Evolutionary conservation across 2,113 vertebrate genomes (phyloP).

Genomic region (Genyomyrus donnyi): DNA sequence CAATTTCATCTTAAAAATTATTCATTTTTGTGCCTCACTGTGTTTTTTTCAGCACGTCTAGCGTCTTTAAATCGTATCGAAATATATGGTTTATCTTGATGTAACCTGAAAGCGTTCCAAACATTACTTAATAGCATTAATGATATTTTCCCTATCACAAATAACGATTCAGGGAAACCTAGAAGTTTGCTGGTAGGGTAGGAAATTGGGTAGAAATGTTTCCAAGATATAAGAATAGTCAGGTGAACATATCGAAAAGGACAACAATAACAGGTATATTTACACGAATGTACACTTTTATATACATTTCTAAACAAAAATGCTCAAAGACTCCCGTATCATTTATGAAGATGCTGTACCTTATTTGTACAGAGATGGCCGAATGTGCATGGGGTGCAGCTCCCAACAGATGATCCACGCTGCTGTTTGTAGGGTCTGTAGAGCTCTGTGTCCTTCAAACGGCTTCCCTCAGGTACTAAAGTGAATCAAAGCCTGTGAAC

Average conservation of each 20-base stretch:
- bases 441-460: conserved; percentile 45
- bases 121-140: background rate
- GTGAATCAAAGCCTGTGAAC: conserved; percentile 23
- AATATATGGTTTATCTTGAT: background rate
- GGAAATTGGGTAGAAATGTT: background rate
- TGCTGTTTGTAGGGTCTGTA: background rate
- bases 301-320: background rate
- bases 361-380: conserved; percentile 18
- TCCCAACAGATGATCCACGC: conserved; percentile 14
- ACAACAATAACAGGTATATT: background rate
- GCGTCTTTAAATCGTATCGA: background rate
- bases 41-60: background rate
- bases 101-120: background rate
- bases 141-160: background rate
- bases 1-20: background rate
- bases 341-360: conserved; percentile 29
- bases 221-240: background rate
- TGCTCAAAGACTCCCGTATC: background rate
- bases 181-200: background rate
- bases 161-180: background rate
- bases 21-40: background rate
- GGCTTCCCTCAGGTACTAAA: conserved; percentile 42
- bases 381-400: background rate
- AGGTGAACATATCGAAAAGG: background rate
- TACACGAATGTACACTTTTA: background rate